Percentiles rank a stretch among this genome's conserved stretches.
Evolutionary conservation across 2,113 vertebrate genomes (phyloP).

Genomic region (Catharus bicknelli): DNA sequence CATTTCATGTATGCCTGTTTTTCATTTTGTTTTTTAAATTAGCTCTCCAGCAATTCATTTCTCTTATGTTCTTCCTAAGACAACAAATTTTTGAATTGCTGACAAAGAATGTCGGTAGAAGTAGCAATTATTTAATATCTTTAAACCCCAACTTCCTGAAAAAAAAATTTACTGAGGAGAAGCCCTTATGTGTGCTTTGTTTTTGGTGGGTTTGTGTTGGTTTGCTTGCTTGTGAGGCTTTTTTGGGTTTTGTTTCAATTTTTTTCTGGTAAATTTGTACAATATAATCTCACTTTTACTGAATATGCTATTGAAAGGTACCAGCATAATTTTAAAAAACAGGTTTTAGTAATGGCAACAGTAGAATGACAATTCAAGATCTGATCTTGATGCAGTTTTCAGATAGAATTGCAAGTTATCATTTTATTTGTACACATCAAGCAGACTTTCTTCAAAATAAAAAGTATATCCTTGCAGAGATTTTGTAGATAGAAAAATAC

Average conservation of each 20-base stretch:
- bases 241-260: no score
- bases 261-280: not conserved
- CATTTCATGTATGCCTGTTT: not conserved
- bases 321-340: not conserved
- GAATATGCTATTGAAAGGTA: not conserved
- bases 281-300: not conserved
- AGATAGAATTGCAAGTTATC: not conserved
- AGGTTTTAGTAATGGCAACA: not conserved
- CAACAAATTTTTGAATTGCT: not conserved
- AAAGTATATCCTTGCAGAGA: not conserved
- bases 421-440: not conserved
- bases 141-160: not conserved
- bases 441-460: not conserved
- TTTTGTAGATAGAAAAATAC: not conserved
- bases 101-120: not conserved
- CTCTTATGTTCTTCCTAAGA: not conserved
- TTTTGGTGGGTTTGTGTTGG: not conserved
- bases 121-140: not conserved
- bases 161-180: not conserved
- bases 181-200: not conserved
- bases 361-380: not conserved
- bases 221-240: not conserved
- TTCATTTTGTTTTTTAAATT: not conserved
- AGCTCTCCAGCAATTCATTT: not conserved
- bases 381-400: not conserved